Percentiles rank a stretch among this genome's conserved stretches.
Evolutionary conservation across 2,888 invertebrate species (phyloP).

Genomic region (Euproctis similis): DNA sequence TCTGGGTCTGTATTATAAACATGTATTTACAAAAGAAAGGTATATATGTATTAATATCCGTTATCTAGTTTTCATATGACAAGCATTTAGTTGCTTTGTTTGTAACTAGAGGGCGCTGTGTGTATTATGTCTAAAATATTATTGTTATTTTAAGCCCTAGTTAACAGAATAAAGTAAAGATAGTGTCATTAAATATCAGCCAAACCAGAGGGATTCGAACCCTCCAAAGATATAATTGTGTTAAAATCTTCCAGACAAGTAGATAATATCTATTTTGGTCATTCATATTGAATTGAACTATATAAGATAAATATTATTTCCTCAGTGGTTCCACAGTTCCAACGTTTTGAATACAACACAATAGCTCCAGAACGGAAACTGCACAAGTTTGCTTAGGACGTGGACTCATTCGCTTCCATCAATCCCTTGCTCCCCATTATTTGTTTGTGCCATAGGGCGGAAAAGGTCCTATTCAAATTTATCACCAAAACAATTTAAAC

Average conservation of each 20-base stretch:
- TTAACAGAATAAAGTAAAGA: too few relatives aligned
- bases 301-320: constrained; percentile 44
- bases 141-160: too few relatives aligned
- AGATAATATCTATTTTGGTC: constrained; percentile 24
- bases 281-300: constrained; percentile 35
- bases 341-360: constrained; percentile 46
- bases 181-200: too few relatives aligned
- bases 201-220: too few relatives aligned
- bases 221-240: too few relatives aligned
- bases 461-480: constrained; percentile 36
- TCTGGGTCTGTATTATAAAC: too few relatives aligned
- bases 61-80: too few relatives aligned
- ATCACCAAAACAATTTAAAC: constrained; percentile 26
- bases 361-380: constrained; percentile 46
- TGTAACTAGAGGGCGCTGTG: too few relatives aligned
- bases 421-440: constrained; percentile 62
- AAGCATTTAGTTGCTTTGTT: too few relatives aligned
- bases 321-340: constrained; percentile 29
- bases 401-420: constrained; percentile 55
- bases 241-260: constrained; percentile 21
- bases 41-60: too few relatives aligned
- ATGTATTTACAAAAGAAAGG: too few relatives aligned
- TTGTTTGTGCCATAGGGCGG: constrained; percentile 42
- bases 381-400: constrained; percentile 63
- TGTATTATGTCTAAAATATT: too few relatives aligned